Evolutionary conservation across 2,113 vertebrate species (phyloP).

Genomic region (Microcebus tavaratra): DNA sequence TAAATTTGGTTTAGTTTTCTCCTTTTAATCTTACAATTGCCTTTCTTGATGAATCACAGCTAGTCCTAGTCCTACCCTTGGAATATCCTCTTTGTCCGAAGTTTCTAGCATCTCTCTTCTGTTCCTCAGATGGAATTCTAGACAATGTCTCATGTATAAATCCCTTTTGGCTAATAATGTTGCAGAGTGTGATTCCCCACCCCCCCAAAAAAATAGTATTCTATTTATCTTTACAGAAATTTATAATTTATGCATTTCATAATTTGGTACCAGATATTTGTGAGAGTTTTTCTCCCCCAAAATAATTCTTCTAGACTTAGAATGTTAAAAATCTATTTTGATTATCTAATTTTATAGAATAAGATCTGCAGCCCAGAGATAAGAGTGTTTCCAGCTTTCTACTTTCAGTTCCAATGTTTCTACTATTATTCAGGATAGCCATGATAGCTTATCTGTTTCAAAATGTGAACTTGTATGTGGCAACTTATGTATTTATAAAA

Average conservation of each 20-base stretch:
- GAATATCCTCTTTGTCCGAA: background rate
- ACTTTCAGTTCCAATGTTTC: background rate
- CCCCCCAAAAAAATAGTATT: background rate
- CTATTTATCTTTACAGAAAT: background rate
- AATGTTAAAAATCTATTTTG: background rate
- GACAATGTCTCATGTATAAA: background rate
- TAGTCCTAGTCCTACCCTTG: background rate
- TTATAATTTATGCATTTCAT: background rate
- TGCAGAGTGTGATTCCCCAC: background rate
- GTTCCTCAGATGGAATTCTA: background rate
- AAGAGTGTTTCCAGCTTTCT: background rate
- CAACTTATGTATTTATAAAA: background rate
- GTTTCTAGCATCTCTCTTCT: background rate
- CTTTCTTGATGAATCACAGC: background rate
- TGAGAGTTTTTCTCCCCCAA: background rate
- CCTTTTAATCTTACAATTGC: background rate
- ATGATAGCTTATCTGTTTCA: background rate
- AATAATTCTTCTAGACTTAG: background rate
- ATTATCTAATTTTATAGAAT: background rate
- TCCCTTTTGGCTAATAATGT: background rate
- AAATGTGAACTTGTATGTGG: background rate
- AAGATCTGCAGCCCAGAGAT: background rate
- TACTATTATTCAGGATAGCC: background rate
- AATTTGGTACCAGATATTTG: background rate
- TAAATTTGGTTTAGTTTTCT: background rate